phyloP scores from a whole-genome alignment of 2,888 invertebrate genomes.

The Timema podura region DNA sequence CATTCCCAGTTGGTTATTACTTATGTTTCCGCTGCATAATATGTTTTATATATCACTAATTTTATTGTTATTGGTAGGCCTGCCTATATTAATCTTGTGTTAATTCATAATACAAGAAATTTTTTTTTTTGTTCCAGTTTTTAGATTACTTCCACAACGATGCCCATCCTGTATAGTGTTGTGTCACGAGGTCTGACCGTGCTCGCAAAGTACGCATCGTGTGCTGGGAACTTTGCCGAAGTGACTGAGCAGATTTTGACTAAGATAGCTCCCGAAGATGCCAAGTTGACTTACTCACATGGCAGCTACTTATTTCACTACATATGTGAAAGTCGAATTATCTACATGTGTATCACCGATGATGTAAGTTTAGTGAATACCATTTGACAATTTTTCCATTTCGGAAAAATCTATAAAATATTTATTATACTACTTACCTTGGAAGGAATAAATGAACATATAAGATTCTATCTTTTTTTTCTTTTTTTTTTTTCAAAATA shows the following conservation, averaged over 20 bases:
- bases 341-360: constrained; percentile 94
- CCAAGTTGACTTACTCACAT: constrained; percentile 89
- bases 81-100: neutral
- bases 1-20: no score
- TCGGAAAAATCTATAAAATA: no score
- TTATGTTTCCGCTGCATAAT: neutral
- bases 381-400: no score
- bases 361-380: constrained; percentile 61
- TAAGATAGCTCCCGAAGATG: constrained; percentile 83
- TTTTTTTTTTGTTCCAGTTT: constrained; percentile 7
- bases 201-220: constrained; percentile 86
- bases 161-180: constrained; percentile 90
- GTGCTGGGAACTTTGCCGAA: constrained; percentile 91
- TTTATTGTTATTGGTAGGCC: neutral
- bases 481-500: no score
- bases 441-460: no score
- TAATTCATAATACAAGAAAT: neutral
- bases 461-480: no score
- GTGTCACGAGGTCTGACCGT: constrained; percentile 82
- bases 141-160: constrained; percentile 42
- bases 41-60: neutral
- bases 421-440: no score
- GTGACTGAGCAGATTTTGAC: constrained; percentile 87
- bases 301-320: constrained; percentile 92
- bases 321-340: constrained; percentile 76